Conservation (phyloP, 2,888 invertebrate species). For the Cephalotes varians region DNA sequence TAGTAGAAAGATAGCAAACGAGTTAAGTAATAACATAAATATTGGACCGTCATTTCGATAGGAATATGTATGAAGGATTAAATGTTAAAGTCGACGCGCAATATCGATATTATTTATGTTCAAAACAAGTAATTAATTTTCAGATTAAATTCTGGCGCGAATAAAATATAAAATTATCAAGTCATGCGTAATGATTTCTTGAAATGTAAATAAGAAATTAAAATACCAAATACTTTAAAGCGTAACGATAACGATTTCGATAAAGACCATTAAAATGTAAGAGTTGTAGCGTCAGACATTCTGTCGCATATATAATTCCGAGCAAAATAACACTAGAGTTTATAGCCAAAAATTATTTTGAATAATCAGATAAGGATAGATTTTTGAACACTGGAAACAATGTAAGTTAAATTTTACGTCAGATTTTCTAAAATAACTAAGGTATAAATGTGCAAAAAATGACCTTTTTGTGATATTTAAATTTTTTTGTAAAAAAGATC, state of each 20-base stretch:
- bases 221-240: not conserved
- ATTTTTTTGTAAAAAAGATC: too few species aligned
- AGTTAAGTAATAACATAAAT: constrained; percentile 5
- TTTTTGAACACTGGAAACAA: too few species aligned
- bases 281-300: not conserved
- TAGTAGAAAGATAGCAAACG: not conserved
- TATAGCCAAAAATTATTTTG: too few species aligned
- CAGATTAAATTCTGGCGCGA: not conserved
- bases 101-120: not conserved
- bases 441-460: too few species aligned
- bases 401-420: too few species aligned
- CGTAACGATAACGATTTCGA: not conserved
- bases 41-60: not conserved
- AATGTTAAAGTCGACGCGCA: not conserved
- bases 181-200: not conserved
- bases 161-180: not conserved
- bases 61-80: constrained; percentile 1
- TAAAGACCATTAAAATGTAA: not conserved
- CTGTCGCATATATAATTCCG: not conserved
- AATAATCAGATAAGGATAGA: too few species aligned
- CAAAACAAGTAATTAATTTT: not conserved
- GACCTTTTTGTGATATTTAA: too few species aligned
- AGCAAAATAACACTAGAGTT: too few species aligned
- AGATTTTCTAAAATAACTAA: too few species aligned
- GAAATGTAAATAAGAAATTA: not conserved